Conservation (phyloP, 2,888 invertebrate genomes). For the Adineta ricciae region DNA sequence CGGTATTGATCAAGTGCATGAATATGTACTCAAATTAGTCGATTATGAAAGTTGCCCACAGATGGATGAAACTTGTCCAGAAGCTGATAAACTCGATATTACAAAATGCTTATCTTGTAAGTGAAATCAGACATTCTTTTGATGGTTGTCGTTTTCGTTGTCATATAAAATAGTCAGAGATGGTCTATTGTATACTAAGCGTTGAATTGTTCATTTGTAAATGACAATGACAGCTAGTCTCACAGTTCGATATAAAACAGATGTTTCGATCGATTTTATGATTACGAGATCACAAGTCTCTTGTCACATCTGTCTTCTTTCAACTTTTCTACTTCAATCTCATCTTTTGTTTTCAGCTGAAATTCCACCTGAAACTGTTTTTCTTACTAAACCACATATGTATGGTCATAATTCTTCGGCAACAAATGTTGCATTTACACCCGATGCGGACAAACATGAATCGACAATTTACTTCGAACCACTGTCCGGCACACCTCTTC, state of each 20-base stretch:
- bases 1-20: background rate
- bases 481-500: background rate
- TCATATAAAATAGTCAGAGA: too few relatives aligned
- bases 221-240: too few relatives aligned
- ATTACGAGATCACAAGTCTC: too few relatives aligned
- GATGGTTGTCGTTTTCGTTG: too few relatives aligned
- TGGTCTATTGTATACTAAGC: too few relatives aligned
- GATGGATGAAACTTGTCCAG: background rate
- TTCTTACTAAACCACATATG: background rate
- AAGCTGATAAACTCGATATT: background rate
- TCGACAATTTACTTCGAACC: constrained; percentile 16
- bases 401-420: background rate
- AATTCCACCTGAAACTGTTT: background rate
- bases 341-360: background rate
- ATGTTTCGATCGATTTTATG: too few relatives aligned
- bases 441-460: background rate
- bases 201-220: too few relatives aligned
- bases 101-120: background rate
- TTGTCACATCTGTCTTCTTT: too few relatives aligned
- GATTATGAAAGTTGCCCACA: background rate
- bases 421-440: background rate
- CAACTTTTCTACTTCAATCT: too few relatives aligned
- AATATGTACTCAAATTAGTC: background rate
- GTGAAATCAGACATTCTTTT: background rate
- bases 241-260: too few relatives aligned